Base-by-base conservation (phyloP, 2,888 invertebrate genomes). In the Pammene fasciana region DNA sequence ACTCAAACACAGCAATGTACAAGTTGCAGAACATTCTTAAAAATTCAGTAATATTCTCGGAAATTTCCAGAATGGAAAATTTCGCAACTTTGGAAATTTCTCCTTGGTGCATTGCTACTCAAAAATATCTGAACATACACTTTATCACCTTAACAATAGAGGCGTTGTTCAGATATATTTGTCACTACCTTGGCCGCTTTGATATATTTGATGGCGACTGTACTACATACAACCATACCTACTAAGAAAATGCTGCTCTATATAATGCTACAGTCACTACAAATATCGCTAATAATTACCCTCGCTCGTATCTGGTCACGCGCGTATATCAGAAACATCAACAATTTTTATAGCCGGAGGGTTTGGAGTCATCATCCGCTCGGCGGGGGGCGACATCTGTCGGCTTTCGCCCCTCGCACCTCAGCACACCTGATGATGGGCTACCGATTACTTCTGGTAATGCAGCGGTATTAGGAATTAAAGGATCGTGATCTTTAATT, bases 361-460 rank as follows among this genome's bases (percentile, higher is more conserved):
- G 84, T 76, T 72, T 68, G 68, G 75, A 78, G 80, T 88, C 86
- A 91, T 91, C 90, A 88, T 80, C 76, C 81, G 82, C 90, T 67
- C 92, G 57, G 82, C 89, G 77, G 93, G 93, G 90, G 91, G 81
- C 83, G 84, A 86, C 93, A 92, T 92, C 92, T 92, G 92, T 86
- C 86, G 82, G 76, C 73, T 79, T 84, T 85, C 78, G 77, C 75
- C 72, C 72, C 72, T 71, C 67, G 75, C 73, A 80, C 82, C 80
- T 79, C 74, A 68, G 70, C 75, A 74, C 81, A 81, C 81, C 81
- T 80, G 79, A 75, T 73, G 71, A 72, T 60, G 57, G 55, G 18
- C 36, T 70, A 65, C 70, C 61, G 70, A 70, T 70, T 60, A 70
- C 14, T 46, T 65, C 59, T 64, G 54, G 18, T 57, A 52, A 50